phyloP scores from a whole-genome alignment of 1,140 invertebrate species.

The Eulimnadia texana region DNA sequence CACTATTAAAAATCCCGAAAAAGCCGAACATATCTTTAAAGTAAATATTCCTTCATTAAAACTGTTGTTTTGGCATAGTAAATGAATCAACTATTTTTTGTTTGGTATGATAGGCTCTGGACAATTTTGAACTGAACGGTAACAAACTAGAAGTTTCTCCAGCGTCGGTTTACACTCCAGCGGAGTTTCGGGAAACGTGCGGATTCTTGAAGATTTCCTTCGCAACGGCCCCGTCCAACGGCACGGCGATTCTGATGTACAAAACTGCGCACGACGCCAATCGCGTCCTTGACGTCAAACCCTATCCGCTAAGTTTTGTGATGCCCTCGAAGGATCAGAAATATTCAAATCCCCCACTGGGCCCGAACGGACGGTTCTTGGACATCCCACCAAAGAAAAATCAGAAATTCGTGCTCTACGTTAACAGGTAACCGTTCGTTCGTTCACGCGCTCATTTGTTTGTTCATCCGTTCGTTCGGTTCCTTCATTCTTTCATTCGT shows the following conservation, averaged over 20 bases:
- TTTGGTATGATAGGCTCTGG: neutral
- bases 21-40: neutral
- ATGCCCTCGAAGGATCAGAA: neutral
- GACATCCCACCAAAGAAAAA: neutral
- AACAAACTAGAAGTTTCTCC: neutral
- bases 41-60: neutral
- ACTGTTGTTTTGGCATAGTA: too few relatives aligned
- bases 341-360: neutral
- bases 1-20: neutral
- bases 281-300: neutral
- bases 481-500: too few relatives aligned
- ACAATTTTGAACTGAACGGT: neutral
- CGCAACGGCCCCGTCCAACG: neutral
- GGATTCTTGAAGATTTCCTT: conserved; percentile 1
- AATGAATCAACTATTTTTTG: too few relatives aligned
- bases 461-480: too few relatives aligned
- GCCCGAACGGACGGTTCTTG: neutral
- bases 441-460: too few relatives aligned
- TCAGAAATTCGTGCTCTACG: conserved; percentile 2
- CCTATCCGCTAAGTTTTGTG: neutral
- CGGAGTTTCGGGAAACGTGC: neutral
- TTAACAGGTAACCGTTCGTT: neutral
- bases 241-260: neutral
- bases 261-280: neutral
- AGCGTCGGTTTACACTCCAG: neutral